A percentile compares a stretch with the other conserved stretches of the same genome.
Conservation (phyloP, 2,113 vertebrate species). For the Callospermophilus lateralis region DNA sequence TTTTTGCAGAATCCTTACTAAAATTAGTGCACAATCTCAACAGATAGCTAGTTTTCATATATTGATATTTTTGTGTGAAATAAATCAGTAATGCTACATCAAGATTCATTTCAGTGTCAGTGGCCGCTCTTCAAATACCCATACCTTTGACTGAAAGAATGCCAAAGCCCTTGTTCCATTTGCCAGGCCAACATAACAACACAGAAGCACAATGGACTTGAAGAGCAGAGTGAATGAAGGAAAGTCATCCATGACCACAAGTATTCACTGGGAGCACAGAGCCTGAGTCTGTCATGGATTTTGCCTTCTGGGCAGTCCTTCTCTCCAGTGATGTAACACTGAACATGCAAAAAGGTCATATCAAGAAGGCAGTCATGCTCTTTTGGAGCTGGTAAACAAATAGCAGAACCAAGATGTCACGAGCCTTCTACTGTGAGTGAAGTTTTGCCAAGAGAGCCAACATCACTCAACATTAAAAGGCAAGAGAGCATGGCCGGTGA, state of each 20-base stretch:
- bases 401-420: slow-evolving; percentile 74
- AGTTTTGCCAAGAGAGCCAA: slow-evolving; percentile 75
- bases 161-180: slow-evolving; percentile 21
- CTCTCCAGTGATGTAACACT: slow-evolving; percentile 59
- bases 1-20: slow-evolving; percentile 2
- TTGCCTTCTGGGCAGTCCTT: slow-evolving; percentile 31
- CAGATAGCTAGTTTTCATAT: background rate
- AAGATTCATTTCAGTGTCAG: slow-evolving; percentile 24
- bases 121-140: background rate
- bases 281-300: slow-evolving; percentile 41
- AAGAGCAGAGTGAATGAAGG: background rate
- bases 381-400: slow-evolving; percentile 77
- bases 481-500: slow-evolving; percentile 62
- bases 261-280: slow-evolving; percentile 58
- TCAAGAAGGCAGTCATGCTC: slow-evolving; percentile 55
- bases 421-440: slow-evolving; percentile 72
- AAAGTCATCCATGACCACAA: slow-evolving; percentile 48
- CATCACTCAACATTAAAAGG: slow-evolving; percentile 61
- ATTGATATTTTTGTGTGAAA: slow-evolving; percentile 39
- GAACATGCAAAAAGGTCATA: slow-evolving; percentile 75
- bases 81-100: background rate
- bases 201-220: slow-evolving; percentile 29
- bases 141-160: slow-evolving; percentile 35
- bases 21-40: background rate
- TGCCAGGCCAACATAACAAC: slow-evolving; percentile 6